These are phyloP conservation scores for Xanthorhoe spadicearia DNA, from an alignment of 2,888 invertebrate genomes.

Conservation along the genomic window DNA sequence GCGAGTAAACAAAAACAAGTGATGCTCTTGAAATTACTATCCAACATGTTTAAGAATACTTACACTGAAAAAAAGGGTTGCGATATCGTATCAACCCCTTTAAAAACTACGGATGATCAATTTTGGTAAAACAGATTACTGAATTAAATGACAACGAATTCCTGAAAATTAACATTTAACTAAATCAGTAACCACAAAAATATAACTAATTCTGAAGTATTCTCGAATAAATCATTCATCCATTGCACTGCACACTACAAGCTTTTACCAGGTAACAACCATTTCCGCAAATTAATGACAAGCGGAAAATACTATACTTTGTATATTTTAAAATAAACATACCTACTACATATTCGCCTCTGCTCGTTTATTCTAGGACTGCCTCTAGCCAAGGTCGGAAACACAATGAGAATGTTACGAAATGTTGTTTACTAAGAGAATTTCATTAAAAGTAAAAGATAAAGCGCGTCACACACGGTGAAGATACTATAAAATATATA, in stretches of 20 bases:
- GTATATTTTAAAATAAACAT: neutral
- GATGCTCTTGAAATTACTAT: too few species aligned
- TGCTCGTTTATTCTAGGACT: constrained; percentile 48
- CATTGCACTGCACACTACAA: neutral
- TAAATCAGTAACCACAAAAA: too few species aligned
- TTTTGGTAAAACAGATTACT: neutral
- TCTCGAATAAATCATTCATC: neutral
- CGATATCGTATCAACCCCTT: neutral
- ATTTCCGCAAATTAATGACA: neutral
- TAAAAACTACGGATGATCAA: neutral
- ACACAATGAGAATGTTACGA: constrained; percentile 30
- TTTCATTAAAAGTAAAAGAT: neutral
- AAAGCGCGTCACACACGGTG: too few species aligned
- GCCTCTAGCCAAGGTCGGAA: constrained; percentile 47
- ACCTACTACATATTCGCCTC: neutral
- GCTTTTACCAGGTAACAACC: neutral
- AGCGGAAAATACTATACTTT: neutral
- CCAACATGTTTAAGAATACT: too few species aligned
- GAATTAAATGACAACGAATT: neutral
- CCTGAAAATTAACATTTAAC: neutral
- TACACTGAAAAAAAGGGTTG: too few species aligned
- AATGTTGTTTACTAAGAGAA: constrained; percentile 16
- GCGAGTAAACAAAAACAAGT: neutral
- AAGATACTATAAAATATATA: too few species aligned
- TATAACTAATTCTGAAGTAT: neutral